Evolutionary conservation across 2,113 vertebrate genomes (phyloP), one percentile per base, ranked within the genome.

Genomic region (Brachyhypopomus occidentalis): DNA sequence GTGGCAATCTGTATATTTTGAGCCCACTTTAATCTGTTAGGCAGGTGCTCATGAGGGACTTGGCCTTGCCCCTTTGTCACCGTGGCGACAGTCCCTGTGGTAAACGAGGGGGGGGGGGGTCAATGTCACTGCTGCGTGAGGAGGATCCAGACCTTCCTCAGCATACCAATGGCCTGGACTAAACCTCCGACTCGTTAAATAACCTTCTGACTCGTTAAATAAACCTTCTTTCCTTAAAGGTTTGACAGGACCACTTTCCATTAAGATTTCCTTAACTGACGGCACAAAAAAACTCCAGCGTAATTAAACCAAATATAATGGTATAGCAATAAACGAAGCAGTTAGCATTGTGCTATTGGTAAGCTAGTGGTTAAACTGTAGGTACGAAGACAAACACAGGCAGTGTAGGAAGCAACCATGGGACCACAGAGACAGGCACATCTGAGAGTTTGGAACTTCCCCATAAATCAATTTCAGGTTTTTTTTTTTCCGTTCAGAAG

Each of bases 1-100:
- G 87, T 89, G 84, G 86, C 88, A 86, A 88, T 88, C 84, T 90
- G 86, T 69, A 83, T 86, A 78, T 91, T 93, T 91, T 91, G 83
- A 87, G 82, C 89, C 89, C 86, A 82, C 90, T 93, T 92, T 93
- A 93, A 93, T 94, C 91, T 93, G 90, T 86, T 90, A 86, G 81
- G 85, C 85, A 85, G 88, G 80, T 81, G 78, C 89, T 91, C 90
- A 90, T 77, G 87, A 90, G 90, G 90, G 88, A 91, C 82, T 66
- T 84, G 90, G 90, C 91, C 92, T 92, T 92, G 92, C 88, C 88
- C 90, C 84, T 84, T 84, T 11, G 16, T 91, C 90, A 91, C 90
- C 90, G 83, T 86, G 81, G 36, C 82, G 83, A 86, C 85, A 82
- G 77, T 81, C 34, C 38, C 8, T 58, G 87, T 84, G 86, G 86